Base-by-base conservation (phyloP, 37 sponge, comb jelly and placozoan species). In the Eunapius fragilis region DNA sequence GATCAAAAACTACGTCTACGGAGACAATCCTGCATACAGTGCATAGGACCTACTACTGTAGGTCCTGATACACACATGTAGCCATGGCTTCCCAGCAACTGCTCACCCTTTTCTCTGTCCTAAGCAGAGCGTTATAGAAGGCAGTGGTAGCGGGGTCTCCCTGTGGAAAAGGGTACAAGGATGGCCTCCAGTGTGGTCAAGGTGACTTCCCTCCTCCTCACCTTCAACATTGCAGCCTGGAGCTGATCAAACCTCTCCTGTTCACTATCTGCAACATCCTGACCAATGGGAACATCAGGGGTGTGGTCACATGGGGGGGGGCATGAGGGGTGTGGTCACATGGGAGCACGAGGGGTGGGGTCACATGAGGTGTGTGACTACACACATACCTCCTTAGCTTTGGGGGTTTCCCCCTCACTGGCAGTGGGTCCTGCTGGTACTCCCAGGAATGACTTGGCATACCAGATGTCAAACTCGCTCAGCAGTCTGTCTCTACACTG, bases 391-490 rank as follows among this genome's bases (percentile, higher is more conserved):
- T 48, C 19, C 58, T 58, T 58, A 26, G 67, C 17, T 26, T 28
- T 48, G 58, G 76, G 75, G 22, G 0, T 38, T 45, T 49, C 25
- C 41, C 72, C 71, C 27, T 82, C 82, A 0, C 27, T 30, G 33
- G 25, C 0, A 14, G 22, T 17, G 1, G 58, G 58, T 2, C 58
- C 58, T 2, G 14, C 19, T 19, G 6, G 58, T 0, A 72, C 88
- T 31, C 90, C 92, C 33, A 92, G 71, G 68, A 89, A 95, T 0
- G 87, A 36, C 68, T 74, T 74, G 47, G 78, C 78, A 86, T 96
- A 98, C 99, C 99, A 98, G 19, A 5, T 68, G 11, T 96, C 95
- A 82, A 98, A 98, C 87, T 98, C 99, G 13, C 83, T 67, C 49
- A 96, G 75, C 49, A 98, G 78, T 80, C 76, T 86, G 74, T 90